Conservation (phyloP, 2,797 vertebrate species). For the Hydrophis major region DNA sequence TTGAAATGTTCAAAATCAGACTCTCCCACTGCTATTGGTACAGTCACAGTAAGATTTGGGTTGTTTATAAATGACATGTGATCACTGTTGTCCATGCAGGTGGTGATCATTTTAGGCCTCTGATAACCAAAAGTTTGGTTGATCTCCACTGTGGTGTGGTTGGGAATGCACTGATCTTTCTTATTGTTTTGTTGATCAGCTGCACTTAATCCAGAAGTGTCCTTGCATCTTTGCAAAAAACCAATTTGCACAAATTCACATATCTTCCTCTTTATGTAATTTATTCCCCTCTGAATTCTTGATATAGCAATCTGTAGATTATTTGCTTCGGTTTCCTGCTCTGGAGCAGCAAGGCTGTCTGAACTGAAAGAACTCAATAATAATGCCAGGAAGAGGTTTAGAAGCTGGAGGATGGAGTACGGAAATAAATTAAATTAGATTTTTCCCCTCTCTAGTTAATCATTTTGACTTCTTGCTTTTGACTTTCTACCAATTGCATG, state of each 20-base stretch:
- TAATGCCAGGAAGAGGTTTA: conserved; percentile 96
- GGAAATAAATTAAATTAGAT: not conserved
- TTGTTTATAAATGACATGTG: conserved; percentile 85
- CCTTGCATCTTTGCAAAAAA: conserved; percentile 68
- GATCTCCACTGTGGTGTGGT: conserved; percentile 78
- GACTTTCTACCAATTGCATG: not conserved
- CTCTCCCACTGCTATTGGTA: conserved; percentile 91
- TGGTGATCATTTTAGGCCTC: conserved; percentile 75
- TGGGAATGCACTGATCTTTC: conserved; percentile 74
- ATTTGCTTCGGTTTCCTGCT: conserved; percentile 87
- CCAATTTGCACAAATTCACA: conserved; percentile 72
- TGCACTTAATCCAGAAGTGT: conserved; percentile 68
- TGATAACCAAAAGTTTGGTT: conserved; percentile 74
- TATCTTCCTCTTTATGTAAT: conserved; percentile 74
- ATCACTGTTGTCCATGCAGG: conserved; percentile 75
- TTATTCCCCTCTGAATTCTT: conserved; percentile 83
- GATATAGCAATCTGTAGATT: conserved; percentile 87
- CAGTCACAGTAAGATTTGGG: conserved; percentile 84
- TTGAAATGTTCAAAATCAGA: conserved; percentile 94
- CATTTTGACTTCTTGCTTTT: not conserved
- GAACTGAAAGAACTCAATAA: conserved; percentile 96
- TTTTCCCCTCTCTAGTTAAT: not conserved
- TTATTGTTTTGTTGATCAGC: conserved; percentile 74
- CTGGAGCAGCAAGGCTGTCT: conserved; percentile 84
- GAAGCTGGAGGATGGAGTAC: conserved; percentile 73